A percentile compares a stretch with the other conserved stretches of the same genome.
Evolutionary conservation across 2,113 vertebrate species (phyloP).

Genomic region (Elephantulus edwardii): DNA sequence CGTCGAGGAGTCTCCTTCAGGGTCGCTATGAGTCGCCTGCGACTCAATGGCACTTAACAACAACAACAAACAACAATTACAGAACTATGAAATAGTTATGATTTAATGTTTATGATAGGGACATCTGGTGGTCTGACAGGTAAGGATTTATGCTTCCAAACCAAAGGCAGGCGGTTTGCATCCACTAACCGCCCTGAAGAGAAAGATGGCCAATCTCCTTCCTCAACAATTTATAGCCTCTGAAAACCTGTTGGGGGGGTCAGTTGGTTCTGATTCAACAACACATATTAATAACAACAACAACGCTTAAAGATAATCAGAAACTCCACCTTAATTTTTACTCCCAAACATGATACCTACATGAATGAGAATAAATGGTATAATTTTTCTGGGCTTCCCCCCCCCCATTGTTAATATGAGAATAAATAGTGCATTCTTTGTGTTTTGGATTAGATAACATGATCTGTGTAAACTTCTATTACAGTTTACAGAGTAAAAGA

Average conservation of each 20-base stretch:
- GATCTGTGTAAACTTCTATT: neutral
- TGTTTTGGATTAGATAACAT: neutral
- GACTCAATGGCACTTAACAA: too few species aligned
- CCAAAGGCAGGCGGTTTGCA: too few species aligned
- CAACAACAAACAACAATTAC: neutral
- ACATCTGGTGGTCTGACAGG: too few species aligned
- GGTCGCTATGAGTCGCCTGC: too few species aligned
- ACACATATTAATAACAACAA: too few species aligned
- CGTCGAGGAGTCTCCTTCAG: too few species aligned
- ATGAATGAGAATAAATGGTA: neutral
- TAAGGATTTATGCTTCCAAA: too few species aligned
- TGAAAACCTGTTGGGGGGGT: too few species aligned
- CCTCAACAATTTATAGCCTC: too few species aligned
- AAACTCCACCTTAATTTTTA: neutral
- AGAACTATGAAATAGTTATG: neutral
- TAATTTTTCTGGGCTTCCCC: neutral
- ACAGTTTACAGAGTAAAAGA: neutral
- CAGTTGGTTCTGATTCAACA: too few species aligned
- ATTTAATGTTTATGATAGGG: neutral
- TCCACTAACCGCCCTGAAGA: too few species aligned
- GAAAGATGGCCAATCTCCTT: too few species aligned
- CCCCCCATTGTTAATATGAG: neutral
- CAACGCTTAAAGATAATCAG: neutral
- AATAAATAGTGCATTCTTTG: neutral
- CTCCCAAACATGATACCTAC: neutral